phyloP scores from a whole-genome alignment of 2,888 invertebrate genomes.

The Protophormia terraenovae region DNA sequence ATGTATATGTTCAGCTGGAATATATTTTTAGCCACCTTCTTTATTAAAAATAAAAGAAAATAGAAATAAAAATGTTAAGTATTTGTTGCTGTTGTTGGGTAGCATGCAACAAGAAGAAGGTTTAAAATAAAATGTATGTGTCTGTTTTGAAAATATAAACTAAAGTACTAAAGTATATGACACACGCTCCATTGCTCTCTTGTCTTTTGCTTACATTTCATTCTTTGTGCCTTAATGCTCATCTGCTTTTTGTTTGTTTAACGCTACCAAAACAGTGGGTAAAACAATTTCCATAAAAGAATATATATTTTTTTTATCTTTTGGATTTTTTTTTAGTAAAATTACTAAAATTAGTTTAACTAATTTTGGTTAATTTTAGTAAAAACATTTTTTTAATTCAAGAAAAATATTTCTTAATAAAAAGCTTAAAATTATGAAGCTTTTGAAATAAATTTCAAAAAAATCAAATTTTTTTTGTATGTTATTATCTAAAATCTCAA shows the following conservation, averaged over 20 bases:
- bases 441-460: no score
- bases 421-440: no score
- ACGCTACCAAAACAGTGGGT: slow-evolving; percentile 40
- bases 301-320: no score
- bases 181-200: slow-evolving; percentile 57
- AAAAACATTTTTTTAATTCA: no score
- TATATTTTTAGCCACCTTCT: background rate
- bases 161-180: slow-evolving; percentile 46
- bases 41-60: background rate
- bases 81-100: slow-evolving; percentile 26
- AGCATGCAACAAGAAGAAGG: slow-evolving; percentile 24
- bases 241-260: slow-evolving; percentile 46
- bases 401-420: no score
- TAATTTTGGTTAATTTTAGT: no score
- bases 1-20: background rate
- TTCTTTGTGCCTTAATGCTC: slow-evolving; percentile 38
- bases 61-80: slow-evolving; percentile 13
- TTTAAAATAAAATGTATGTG: slow-evolving; percentile 21
- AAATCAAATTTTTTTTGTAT: no score
- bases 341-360: no score
- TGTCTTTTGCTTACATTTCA: slow-evolving; percentile 45
- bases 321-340: no score
- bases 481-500: no score
- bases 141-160: slow-evolving; percentile 30
- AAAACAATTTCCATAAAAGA: no score